Evolutionary conservation across 2,113 vertebrate genomes (phyloP).

Genomic region (Coturnix japonica): DNA sequence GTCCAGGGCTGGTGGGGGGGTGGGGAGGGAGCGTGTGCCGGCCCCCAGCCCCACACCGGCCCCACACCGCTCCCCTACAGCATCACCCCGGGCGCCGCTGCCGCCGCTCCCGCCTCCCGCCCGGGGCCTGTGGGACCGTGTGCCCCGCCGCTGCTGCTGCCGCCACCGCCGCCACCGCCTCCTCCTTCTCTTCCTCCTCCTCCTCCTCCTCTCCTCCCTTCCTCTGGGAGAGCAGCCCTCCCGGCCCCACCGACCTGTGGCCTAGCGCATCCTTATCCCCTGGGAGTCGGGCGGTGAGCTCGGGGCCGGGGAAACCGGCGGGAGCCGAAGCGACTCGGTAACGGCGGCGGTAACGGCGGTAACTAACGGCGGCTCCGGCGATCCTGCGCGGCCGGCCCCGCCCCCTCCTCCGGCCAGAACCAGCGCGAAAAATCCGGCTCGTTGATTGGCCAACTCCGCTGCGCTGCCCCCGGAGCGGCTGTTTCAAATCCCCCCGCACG

Average conservation of each 20-base stretch:
- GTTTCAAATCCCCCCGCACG: constrained; percentile 84
- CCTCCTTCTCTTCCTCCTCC: too few species aligned
- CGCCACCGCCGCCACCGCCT: too few species aligned
- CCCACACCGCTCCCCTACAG: too few species aligned
- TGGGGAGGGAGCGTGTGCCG: too few species aligned
- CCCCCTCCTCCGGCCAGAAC: constrained; percentile 77
- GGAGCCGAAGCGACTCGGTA: constrained; percentile 20
- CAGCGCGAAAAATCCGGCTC: constrained; percentile 95
- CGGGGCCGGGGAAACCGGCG: neutral
- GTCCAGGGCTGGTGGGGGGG: too few species aligned
- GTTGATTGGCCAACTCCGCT: constrained; percentile 86
- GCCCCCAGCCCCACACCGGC: too few species aligned
- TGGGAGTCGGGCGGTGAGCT: neutral
- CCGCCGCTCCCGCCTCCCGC: constrained; percentile 33
- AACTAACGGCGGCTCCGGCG: constrained; percentile 32
- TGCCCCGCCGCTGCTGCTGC: too few species aligned
- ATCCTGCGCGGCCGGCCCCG: constrained; percentile 64
- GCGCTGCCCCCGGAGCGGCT: constrained; percentile 80
- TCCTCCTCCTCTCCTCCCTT: too few species aligned
- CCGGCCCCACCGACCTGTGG: constrained; percentile 31
- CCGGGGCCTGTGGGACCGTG: constrained; percentile 41
- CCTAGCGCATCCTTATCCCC: constrained; percentile 18
- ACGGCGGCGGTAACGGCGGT: neutral
- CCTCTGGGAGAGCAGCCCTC: neutral
- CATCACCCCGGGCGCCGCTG: too few species aligned